These are phyloP conservation scores for Mirounga angustirostris DNA, from an alignment of 2,113 vertebrate genomes.

Conservation along the genomic window DNA sequence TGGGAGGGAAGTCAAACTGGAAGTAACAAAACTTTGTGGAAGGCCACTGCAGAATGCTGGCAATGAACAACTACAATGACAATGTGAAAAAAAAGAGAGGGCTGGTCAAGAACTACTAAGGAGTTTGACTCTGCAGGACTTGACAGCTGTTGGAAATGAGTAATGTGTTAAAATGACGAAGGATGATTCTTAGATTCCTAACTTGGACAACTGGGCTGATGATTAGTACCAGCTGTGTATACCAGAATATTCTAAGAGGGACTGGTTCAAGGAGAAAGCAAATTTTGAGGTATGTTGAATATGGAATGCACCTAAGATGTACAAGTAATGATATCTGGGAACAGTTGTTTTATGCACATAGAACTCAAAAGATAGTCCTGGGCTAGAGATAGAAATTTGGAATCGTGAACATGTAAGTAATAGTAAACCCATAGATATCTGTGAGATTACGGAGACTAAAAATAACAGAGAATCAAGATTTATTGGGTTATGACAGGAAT, in stretches of 20 bases:
- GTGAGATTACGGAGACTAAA: background rate
- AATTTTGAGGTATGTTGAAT: background rate
- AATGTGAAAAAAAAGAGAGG: background rate
- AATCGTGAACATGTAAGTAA: background rate
- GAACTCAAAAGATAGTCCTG: background rate
- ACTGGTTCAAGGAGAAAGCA: background rate
- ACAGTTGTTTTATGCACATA: background rate
- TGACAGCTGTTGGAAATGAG: background rate
- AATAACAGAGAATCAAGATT: background rate
- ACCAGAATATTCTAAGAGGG: background rate
- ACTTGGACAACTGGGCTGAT: background rate
- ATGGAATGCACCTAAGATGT: background rate
- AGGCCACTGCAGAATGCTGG: background rate
- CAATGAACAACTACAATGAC: background rate
- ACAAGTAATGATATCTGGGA: background rate
- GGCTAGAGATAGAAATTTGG: background rate
- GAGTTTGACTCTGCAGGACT: background rate
- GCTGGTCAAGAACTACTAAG: background rate
- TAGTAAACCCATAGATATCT: background rate
- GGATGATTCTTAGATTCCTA: background rate
- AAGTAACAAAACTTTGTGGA: background rate
- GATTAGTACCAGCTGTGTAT: background rate
- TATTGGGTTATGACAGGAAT: background rate
- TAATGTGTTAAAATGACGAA: background rate
- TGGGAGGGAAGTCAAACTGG: background rate